Evolutionary conservation across 2,888 invertebrate species (phyloP), one percentile per base, ranked within the genome.

Genomic region (Tipula helvola): DNA sequence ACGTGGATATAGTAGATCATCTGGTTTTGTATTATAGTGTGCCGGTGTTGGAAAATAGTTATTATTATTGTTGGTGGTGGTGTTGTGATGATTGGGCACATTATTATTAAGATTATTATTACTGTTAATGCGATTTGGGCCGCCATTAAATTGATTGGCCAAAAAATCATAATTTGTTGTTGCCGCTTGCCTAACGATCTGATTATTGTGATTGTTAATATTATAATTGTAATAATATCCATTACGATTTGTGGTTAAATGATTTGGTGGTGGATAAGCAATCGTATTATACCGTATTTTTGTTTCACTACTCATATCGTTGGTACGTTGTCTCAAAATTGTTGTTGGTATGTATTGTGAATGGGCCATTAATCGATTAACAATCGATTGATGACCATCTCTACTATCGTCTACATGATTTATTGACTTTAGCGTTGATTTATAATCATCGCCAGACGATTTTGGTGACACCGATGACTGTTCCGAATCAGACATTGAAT

Each of bases 351-450:
- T 52, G 85, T 87, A 87, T 85, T 88, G 88, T 13, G 88, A 87
- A 83, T 87, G 88, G 8, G 87, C 83, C 88, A 88, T 87, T 16
- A 88, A 86, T 44, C 88, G 87, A 28, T 86, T 87, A 8, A 88
- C 88, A 83, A 88, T 88, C 57, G 87, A 87, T 41, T 88, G 87
- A 85, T 88, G 88, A 71, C 87, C 87, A 36, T 87, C 87, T 13
- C 36, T 8, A n/a, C 83, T 13, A 0, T 42, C 36, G 18, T 42
- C 13, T 7, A 44, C 4, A 47, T 42, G 16, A 4, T 8, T 16
- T 10, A 0, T 2, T 2, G 71, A 10, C 28, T 71, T 71, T 3
- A 10, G 71, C 18, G 1, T 1, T 10, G 28, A 3, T 71, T 71
- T 71, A 71, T 10, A 8, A 71, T 28, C 18, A 7, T 52, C 52